Evolutionary conservation across 2,888 invertebrate genomes (phyloP).

Genomic region (Parasteatoda lunata): DNA sequence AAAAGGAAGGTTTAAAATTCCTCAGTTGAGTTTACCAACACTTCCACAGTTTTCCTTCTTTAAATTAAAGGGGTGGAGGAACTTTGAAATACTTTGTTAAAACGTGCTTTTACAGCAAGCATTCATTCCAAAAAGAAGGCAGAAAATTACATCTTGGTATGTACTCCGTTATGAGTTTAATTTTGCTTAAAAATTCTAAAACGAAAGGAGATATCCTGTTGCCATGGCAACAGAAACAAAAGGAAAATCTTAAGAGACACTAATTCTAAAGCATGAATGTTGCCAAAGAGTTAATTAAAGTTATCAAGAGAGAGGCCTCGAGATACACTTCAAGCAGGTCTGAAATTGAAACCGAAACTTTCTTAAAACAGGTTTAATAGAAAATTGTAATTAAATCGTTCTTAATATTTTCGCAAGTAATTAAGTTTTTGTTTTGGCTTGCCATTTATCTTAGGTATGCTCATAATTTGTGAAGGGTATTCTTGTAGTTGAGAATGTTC

Average conservation of each 20-base stretch:
- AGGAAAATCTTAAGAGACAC: background rate
- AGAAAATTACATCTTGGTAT: background rate
- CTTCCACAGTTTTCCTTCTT: background rate
- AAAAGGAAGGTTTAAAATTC: background rate
- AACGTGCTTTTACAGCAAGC: background rate
- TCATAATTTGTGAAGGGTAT: no score
- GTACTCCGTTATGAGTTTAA: background rate
- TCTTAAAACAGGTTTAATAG: background rate
- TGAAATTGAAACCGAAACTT: background rate
- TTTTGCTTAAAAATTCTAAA: slow-evolving; percentile 1
- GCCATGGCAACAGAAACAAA: background rate
- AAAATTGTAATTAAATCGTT: background rate
- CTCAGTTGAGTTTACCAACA: background rate
- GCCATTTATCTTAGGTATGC: background rate
- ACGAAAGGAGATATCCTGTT: background rate
- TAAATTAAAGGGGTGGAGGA: background rate
- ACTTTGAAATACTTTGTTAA: slow-evolving; percentile 1
- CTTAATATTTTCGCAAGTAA: background rate
- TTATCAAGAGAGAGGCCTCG: background rate
- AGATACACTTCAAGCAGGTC: background rate
- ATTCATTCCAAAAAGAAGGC: background rate
- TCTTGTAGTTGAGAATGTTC: no score
- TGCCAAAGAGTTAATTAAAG: background rate
- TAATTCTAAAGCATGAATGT: background rate
- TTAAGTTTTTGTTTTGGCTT: background rate